A percentile compares a stretch with the other conserved stretches of the same genome.
These are phyloP conservation scores for Amphilophus citrinellus DNA, from an alignment of 2,113 vertebrate genomes.

Conservation along the genomic window DNA sequence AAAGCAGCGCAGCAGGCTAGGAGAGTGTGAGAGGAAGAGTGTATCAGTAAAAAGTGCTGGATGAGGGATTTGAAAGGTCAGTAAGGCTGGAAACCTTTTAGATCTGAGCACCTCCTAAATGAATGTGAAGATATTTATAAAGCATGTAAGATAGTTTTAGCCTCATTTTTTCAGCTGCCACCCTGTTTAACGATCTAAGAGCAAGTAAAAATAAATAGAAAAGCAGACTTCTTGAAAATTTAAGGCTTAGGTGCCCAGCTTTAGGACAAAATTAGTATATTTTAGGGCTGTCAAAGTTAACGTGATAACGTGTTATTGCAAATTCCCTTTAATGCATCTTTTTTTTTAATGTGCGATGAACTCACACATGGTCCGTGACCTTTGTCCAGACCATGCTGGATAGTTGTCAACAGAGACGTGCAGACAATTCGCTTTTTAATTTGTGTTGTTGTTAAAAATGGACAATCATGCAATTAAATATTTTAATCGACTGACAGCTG, in stretches of 20 bases:
- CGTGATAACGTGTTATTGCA: too few relatives aligned
- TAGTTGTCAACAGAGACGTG: too few relatives aligned
- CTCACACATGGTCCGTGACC: too few relatives aligned
- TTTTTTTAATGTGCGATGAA: too few relatives aligned
- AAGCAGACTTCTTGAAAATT: neutral
- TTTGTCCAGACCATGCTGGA: too few relatives aligned
- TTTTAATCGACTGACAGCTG: too few relatives aligned
- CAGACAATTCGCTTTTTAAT: too few relatives aligned
- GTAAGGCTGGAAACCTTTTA: neutral
- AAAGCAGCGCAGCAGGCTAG: neutral
- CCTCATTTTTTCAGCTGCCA: neutral
- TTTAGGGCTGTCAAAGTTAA: neutral
- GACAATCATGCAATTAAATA: too few relatives aligned
- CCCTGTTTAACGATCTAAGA: neutral
- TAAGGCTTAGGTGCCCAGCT: fast-evolving
- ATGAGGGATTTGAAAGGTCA: neutral
- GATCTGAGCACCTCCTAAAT: neutral
- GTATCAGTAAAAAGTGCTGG: neutral
- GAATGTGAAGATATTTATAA: neutral
- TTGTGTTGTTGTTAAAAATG: too few relatives aligned
- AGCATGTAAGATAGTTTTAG: neutral
- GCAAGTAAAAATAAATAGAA: too few relatives aligned
- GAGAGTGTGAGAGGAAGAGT: neutral
- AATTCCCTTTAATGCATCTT: too few relatives aligned
- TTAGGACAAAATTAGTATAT: fast-evolving